Base-by-base conservation (phyloP, 2,797 vertebrate species). In the Notolepis coatsorum region DNA sequence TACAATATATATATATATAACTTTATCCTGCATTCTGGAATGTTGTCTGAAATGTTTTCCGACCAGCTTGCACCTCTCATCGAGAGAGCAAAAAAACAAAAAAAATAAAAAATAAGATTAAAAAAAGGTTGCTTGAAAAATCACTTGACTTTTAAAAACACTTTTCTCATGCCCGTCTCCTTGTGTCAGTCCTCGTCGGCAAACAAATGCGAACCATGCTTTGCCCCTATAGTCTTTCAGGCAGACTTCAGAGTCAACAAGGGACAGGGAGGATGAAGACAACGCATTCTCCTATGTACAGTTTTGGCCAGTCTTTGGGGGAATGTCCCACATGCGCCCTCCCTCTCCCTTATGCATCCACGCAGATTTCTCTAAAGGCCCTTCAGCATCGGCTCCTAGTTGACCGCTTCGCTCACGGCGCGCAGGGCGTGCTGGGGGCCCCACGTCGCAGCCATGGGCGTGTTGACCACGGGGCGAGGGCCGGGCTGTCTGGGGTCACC, bases 351-450 rank as follows among this genome's bases (percentile, higher is more conserved):
- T 25, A 61, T 27, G 31, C 38, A 25, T 30, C 20, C 35, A 53
- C 49, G 58, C 20, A n/a, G n/a, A n/a, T n/a, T n/a, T n/a, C 24
- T 5, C 17, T 53, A 43, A 50, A 39, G 15, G 42, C 5, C 15
- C 18, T 15, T 7, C 27, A 15, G 21, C 5, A 7, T 2, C 17
- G 18, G 61, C 30, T 68, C 7, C 67, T 86, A 93, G 68, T 92
- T 93, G 17, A 93, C 91, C 7, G 88, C 72, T 75, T 92, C 89
- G n/a, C 86, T 90, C 55, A 92, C 84, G 5, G 88, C 64, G 42
- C 86, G 89, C 73, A 88, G 78, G 21, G 73, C 67, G 65, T 87
- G 90, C 66, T 90, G 88, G 0, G 84, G 72, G 24, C 85, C 87
- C 93, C 93, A 94, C 18, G 84, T 80, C 1, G 86, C 68, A 2